Conservation (phyloP, 2,113 vertebrate genomes). For the Urocitellus parryii region DNA sequence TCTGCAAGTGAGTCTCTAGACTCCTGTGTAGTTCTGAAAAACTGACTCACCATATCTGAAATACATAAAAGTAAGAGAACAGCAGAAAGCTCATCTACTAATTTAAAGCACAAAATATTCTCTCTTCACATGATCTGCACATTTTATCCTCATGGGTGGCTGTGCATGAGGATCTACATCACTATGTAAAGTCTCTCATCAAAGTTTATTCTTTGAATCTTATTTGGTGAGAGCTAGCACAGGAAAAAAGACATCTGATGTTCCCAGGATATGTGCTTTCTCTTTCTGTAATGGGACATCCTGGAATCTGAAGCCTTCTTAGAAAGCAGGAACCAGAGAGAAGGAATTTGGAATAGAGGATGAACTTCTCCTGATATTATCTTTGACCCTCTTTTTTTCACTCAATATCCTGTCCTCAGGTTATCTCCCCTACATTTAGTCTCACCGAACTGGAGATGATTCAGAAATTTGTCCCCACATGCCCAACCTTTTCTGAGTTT, state of each 20-base stretch:
- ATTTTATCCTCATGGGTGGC: not conserved
- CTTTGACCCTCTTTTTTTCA: not conserved
- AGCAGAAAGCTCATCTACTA: not conserved
- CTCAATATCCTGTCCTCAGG: not conserved
- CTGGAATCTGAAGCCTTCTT: not conserved
- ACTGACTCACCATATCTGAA: not conserved
- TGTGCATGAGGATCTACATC: not conserved
- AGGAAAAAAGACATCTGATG: not conserved
- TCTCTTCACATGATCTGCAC: not conserved
- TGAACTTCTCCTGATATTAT: not conserved
- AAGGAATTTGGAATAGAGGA: not conserved
- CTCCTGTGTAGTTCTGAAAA: not conserved
- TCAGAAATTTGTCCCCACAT: not conserved
- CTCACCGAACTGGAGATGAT: not conserved
- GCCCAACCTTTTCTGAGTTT: not conserved
- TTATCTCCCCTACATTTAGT: not conserved
- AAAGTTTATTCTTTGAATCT: not conserved
- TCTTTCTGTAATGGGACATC: not conserved
- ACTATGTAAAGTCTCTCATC: no score
- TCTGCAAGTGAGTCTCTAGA: not conserved
- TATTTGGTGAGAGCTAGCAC: not conserved
- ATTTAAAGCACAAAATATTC: not conserved
- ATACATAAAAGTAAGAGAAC: not conserved
- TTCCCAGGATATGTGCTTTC: not conserved
- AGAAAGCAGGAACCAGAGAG: not conserved